Percentiles rank a stretch among this genome's conserved stretches.
Conservation (phyloP, 2,888 invertebrate genomes). For the Thumatha senex region DNA sequence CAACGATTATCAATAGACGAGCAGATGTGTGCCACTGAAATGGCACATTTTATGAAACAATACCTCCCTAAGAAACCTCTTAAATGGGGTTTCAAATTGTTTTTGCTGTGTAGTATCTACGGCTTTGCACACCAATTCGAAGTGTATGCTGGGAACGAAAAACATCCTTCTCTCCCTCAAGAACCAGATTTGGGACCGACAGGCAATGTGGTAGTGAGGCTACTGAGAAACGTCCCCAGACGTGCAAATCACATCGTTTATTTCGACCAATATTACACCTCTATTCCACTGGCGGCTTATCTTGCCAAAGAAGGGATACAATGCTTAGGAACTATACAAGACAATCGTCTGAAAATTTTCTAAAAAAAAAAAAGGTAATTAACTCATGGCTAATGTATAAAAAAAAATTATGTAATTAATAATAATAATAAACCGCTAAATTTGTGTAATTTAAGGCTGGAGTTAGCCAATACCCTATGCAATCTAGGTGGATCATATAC, state of each 20-base stretch:
- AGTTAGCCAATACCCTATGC: constrained; percentile 44
- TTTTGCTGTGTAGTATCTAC: constrained; percentile 28
- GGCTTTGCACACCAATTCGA: constrained; percentile 35
- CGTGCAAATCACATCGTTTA: no score
- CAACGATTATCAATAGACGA: no score
- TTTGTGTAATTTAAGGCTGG: constrained; percentile 42
- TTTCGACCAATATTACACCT: no score
- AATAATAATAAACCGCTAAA: constrained; percentile 35
- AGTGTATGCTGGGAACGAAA: no score
- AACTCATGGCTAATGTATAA: constrained; percentile 47
- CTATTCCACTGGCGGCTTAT: no score
- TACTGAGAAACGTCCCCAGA: no score
- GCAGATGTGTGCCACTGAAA: constrained; percentile 37
- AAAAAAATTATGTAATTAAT: constrained; percentile 20
- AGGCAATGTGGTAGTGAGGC: no score
- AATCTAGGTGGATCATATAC: constrained; percentile 36
- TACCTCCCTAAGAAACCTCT: constrained; percentile 35
- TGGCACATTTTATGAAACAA: constrained; percentile 36
- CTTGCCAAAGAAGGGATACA: no score
- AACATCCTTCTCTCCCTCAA: no score
- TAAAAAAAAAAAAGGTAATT: constrained; percentile 46
- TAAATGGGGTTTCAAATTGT: constrained; percentile 35
- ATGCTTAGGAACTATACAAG: no score
- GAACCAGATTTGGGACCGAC: no score
- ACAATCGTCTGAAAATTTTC: no score